A percentile compares a stretch with the other conserved stretches of the same genome.
Conservation (phyloP, 2,888 invertebrate species). For the Junonia oenone region DNA sequence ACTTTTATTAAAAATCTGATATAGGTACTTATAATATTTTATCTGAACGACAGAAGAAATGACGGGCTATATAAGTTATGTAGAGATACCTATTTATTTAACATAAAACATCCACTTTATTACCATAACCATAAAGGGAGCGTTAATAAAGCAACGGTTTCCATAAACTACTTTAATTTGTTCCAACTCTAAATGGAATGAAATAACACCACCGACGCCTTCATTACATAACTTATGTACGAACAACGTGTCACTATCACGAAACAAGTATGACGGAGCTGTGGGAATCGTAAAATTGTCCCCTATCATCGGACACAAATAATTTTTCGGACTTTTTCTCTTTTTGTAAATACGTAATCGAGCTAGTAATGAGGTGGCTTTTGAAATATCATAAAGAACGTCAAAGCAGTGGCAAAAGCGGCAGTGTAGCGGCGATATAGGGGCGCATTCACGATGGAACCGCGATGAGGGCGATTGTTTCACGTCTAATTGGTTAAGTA, state of each 20-base stretch:
- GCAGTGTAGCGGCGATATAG: slow-evolving; percentile 59
- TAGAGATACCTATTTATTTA: background rate
- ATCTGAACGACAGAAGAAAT: background rate
- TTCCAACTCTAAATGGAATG: slow-evolving; percentile 45
- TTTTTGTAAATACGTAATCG: slow-evolving; percentile 58
- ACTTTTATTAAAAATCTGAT: too few relatives aligned
- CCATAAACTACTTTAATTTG: slow-evolving; percentile 52
- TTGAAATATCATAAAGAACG: slow-evolving; percentile 73
- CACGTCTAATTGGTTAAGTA: slow-evolving; percentile 75
- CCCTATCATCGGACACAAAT: slow-evolving; percentile 61
- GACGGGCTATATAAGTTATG: background rate
- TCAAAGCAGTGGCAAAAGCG: slow-evolving; percentile 66
- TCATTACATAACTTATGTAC: slow-evolving; percentile 60
- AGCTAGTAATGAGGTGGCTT: slow-evolving; percentile 63
- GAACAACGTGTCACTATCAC: slow-evolving; percentile 57
- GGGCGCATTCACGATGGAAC: slow-evolving; percentile 69
- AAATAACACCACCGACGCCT: slow-evolving; percentile 48
- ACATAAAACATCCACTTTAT: background rate
- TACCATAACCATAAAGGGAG: slow-evolving; percentile 20
- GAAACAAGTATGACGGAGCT: slow-evolving; percentile 61
- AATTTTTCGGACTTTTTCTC: slow-evolving; percentile 49
- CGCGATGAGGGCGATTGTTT: slow-evolving; percentile 74
- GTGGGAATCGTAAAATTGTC: slow-evolving; percentile 68
- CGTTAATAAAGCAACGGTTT: slow-evolving; percentile 40
- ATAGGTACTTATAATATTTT: too few relatives aligned